Conservation (phyloP, 2,113 vertebrate genomes). For the Nipponia nippon region DNA sequence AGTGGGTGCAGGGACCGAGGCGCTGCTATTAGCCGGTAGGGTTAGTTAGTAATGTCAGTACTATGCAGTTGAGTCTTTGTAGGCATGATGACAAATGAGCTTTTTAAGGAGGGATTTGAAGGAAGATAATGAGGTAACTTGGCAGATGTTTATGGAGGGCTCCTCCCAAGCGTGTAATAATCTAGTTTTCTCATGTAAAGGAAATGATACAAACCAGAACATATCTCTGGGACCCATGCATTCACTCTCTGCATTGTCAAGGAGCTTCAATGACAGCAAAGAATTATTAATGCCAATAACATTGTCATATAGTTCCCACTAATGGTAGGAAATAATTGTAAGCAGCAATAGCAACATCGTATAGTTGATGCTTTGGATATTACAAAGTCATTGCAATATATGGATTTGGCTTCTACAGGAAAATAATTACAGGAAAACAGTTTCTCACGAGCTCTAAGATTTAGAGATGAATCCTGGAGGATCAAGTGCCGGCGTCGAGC, state of each 20-base stretch:
- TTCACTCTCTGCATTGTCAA: neutral
- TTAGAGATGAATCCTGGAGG: neutral
- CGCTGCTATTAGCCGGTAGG: neutral
- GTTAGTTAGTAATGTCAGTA: neutral
- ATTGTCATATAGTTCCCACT: neutral
- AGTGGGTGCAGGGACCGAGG: neutral
- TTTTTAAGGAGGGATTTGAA: constrained; percentile 41
- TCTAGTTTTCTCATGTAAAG: constrained; percentile 28
- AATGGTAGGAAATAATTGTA: constrained; percentile 21
- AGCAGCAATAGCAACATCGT: neutral
- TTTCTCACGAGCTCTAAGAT: neutral
- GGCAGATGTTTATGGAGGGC: constrained; percentile 56
- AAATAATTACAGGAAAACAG: constrained; percentile 29
- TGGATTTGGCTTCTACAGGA: neutral
- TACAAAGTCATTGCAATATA: neutral
- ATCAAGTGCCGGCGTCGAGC: neutral
- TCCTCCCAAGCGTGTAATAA: constrained; percentile 43
- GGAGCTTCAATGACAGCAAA: constrained; percentile 30
- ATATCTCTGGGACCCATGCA: neutral
- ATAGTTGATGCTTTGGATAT: neutral
- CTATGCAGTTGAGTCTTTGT: neutral
- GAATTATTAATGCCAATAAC: constrained; percentile 47
- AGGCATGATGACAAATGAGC: constrained; percentile 5
- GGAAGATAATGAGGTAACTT: constrained; percentile 43
- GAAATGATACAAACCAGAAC: constrained; percentile 4